Evolutionary conservation across 2,113 vertebrate genomes (phyloP), one percentile per base, ranked within the genome.

Genomic region (Calyptommatus sinebrachiatus): DNA sequence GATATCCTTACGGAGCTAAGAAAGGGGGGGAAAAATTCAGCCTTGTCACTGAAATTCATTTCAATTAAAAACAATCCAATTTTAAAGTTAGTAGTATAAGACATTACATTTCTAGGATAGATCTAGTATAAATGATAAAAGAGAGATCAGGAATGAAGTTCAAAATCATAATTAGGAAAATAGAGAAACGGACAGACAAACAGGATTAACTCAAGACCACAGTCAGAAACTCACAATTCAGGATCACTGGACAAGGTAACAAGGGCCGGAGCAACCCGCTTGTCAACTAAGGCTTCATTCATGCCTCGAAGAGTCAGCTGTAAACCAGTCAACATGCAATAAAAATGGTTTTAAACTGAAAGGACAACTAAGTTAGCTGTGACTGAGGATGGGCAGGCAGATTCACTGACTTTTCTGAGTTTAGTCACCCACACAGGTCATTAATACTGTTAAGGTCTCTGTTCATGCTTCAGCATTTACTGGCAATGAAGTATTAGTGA

Each of bases 181-280:
- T 14, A 57, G 73, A 12, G 5, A 16, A 86, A 88, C 90, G 75
- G 16, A 81, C 4, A 75, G 31, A 81, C 86, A 94, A 90, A 91
- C 89, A 94, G 88, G 89, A 90, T 94, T 81, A 94, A 95, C 92
- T 95, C 89, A 94, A 92, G 91, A 91, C 94, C 91, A 93, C 93
- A 94, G 93, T 95, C 94, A 96, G 94, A 95, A 95, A 99, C 98
- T 99, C 98, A 99, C 98, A 99, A 99, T 99, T 99, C 97, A 90
- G 98, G 97, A 95, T 98, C 98, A 98, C 97, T 97, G 97, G 97
- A 99, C 95, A 99, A 98, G 95, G 97, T 97, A 94, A 99, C 98
- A 95, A 99, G 97, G 94, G 98, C 98, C 92, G 97, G 98, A 96
- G 97, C 97, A 95, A 99, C 97, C 94, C 97, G 97, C 96, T 99